Percentiles rank a stretch among this genome's conserved stretches.
phyloP scores from a whole-genome alignment of 2,797 vertebrate species.

The Alca torda region DNA sequence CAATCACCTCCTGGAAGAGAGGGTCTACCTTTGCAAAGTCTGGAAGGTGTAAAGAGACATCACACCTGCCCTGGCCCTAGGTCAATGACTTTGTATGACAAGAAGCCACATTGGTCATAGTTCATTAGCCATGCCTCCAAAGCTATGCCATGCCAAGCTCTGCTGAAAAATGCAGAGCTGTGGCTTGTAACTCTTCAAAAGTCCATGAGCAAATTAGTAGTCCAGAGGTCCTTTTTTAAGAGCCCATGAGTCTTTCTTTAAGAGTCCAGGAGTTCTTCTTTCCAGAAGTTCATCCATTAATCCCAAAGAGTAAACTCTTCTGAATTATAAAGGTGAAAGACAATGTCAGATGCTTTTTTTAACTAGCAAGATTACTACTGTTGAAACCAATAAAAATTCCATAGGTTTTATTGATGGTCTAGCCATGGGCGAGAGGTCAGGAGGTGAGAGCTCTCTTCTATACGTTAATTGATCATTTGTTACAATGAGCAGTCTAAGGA shows the following conservation, averaged over 20 bases:
- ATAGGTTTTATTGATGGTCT: neutral
- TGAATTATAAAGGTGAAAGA: neutral
- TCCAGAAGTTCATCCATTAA: neutral
- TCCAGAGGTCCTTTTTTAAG: neutral
- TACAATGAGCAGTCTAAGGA: neutral
- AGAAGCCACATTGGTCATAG: neutral
- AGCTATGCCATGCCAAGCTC: neutral
- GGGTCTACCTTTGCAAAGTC: neutral
- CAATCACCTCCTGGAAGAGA: neutral
- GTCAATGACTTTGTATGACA: neutral
- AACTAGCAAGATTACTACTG: neutral
- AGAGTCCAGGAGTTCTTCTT: neutral
- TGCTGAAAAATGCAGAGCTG: neutral
- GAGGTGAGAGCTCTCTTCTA: neutral
- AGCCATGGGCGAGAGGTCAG: neutral
- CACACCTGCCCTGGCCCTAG: neutral
- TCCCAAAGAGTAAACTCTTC: neutral
- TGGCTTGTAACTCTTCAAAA: neutral
- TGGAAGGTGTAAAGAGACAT: neutral
- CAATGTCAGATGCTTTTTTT: neutral
- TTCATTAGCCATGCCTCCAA: neutral
- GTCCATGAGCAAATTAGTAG: neutral
- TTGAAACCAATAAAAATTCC: neutral
- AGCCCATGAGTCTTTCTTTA: neutral
- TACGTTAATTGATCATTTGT: neutral